These are phyloP conservation scores for Trichogramma evanescens DNA, from an alignment of 2,888 invertebrate genomes.

Conservation along the genomic window DNA sequence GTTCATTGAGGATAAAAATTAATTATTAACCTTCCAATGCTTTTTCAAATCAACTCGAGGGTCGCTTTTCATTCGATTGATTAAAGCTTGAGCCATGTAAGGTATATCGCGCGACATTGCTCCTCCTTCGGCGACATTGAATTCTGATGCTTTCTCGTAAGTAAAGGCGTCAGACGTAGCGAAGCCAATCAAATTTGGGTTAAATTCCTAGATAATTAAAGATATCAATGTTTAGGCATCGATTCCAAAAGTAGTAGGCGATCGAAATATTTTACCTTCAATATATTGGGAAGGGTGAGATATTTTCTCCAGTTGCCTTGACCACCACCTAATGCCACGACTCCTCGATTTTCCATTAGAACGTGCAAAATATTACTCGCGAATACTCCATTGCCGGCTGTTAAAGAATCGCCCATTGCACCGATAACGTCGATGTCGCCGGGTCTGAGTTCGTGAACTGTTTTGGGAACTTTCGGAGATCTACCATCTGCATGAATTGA, in stretches of 20 bases:
- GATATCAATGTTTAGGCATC: neutral
- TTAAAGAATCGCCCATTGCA: constrained; percentile 57
- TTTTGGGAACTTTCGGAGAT: constrained; percentile 45
- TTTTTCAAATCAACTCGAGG: constrained; percentile 51
- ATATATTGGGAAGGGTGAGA: constrained; percentile 65
- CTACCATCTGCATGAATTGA: constrained; percentile 26
- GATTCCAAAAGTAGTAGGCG: neutral
- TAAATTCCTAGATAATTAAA: constrained; percentile 49
- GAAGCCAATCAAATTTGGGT: constrained; percentile 59
- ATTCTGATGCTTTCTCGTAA: constrained; percentile 47
- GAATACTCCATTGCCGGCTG: constrained; percentile 54
- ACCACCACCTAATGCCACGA: constrained; percentile 50
- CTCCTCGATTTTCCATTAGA: constrained; percentile 38
- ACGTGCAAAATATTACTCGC: constrained; percentile 48
- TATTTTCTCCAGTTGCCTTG: constrained; percentile 65
- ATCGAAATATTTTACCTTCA: constrained; percentile 50
- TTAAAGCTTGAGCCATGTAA: constrained; percentile 53
- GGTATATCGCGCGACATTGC: constrained; percentile 55
- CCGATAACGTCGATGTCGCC: constrained; percentile 59
- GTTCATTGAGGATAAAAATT: neutral
- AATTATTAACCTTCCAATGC: constrained; percentile 55
- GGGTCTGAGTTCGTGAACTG: constrained; percentile 55
- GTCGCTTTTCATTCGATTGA: constrained; percentile 52
- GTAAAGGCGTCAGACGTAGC: constrained; percentile 51
- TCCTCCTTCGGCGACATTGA: constrained; percentile 57